Evolutionary conservation across 2,888 invertebrate species (phyloP), one percentile per base, ranked within the genome.

Genomic region (Cancer borealis): DNA sequence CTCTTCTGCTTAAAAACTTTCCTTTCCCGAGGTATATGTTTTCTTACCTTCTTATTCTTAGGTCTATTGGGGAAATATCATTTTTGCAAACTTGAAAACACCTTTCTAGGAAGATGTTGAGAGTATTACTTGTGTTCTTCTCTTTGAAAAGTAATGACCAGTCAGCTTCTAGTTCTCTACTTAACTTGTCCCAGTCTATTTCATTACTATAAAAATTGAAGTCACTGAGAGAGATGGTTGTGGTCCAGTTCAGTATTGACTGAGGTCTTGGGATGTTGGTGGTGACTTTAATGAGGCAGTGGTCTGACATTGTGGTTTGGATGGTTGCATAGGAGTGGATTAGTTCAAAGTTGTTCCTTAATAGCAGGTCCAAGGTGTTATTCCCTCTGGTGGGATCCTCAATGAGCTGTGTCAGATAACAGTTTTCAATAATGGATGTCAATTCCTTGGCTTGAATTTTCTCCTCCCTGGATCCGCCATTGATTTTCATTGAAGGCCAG

Each of bases 401-500:
- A 26, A 49, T 89, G 49, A 89, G 49, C 49, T 89, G 47, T 21
- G 12, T 46, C 26, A 89, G n/a, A 26, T n/a, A 89, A 8, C 12
- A 12, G 6, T 3, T 49, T 17, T 89, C 47, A 21, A 49, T 49
- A 8, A 89, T 89, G 49, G 17, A 39, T 49, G 49, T 21, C 26
- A 89, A 49, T 49, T 89, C 89, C 89, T 89, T 26, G 2, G 49
- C 89, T 49, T 89, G 46, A 5, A 10, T n/a, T 17, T 92, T 79
- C 21, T 92, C 79, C 3, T 92, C 92, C 39, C 84, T 49, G 39
- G 87, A 45, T 30, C 87, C 92, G 12, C 79, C 84, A 30, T 12
- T 92, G 21, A 87, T 84, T 30, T 92, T 73, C 84, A 92, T 30
- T 17, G 17, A 47, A 10, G 92, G 73, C 92, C 47, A 87, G 12